phyloP scores from a whole-genome alignment of 2,888 invertebrate species.

The Thymelicus sylvestris region DNA sequence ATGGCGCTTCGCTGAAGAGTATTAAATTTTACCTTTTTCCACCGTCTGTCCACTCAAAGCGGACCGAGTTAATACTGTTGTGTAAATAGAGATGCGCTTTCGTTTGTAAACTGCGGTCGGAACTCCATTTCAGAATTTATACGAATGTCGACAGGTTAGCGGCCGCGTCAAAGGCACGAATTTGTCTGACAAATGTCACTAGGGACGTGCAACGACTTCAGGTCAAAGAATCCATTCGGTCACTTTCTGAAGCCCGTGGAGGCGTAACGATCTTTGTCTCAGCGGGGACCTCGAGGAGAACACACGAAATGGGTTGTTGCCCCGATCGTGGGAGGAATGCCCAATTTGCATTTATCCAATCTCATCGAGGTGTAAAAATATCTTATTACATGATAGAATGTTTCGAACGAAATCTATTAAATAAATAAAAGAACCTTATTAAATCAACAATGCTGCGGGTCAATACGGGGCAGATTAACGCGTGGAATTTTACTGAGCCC shows the following conservation, averaged over 20 bases:
- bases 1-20: slow-evolving; percentile 68
- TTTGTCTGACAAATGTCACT: slow-evolving; percentile 63
- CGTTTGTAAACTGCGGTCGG: slow-evolving; percentile 42
- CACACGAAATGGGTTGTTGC: slow-evolving; percentile 61
- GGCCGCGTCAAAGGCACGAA: slow-evolving; percentile 63
- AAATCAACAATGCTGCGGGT: slow-evolving; percentile 58
- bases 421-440: slow-evolving; percentile 58
- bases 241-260: slow-evolving; percentile 60
- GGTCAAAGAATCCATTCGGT: slow-evolving; percentile 74
- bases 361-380: slow-evolving; percentile 31
- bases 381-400: neutral
- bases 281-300: slow-evolving; percentile 65
- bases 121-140: slow-evolving; percentile 39
- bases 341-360: slow-evolving; percentile 40
- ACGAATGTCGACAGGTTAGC: slow-evolving; percentile 46
- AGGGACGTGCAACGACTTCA: slow-evolving; percentile 57
- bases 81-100: slow-evolving; percentile 57
- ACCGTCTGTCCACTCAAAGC: slow-evolving; percentile 66
- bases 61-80: slow-evolving; percentile 67
- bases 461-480: slow-evolving; percentile 74
- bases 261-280: slow-evolving; percentile 72
- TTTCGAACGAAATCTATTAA: slow-evolving; percentile 16
- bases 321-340: slow-evolving; percentile 50
- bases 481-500: slow-evolving; percentile 62
- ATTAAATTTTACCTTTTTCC: slow-evolving; percentile 74